These are phyloP conservation scores for Sinohyriopsis cumingii DNA, from an alignment of 2,888 invertebrate species.

Conservation along the genomic window DNA sequence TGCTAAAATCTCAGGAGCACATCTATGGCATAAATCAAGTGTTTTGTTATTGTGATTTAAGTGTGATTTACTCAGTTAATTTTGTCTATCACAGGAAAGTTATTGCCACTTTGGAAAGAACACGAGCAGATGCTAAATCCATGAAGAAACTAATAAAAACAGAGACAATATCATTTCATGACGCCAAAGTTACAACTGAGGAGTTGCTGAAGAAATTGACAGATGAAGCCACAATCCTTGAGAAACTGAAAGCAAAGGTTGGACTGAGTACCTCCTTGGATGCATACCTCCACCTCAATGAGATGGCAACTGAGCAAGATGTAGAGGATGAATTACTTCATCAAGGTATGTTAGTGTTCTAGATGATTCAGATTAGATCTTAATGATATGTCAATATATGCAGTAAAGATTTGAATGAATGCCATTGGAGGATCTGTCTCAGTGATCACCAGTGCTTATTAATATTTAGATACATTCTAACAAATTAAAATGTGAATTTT, in stretches of 20 bases:
- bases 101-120: slow-evolving; percentile 69
- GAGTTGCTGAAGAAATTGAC: slow-evolving; percentile 63
- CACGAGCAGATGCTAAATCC: slow-evolving; percentile 65
- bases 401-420: too few species aligned
- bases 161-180: slow-evolving; percentile 63
- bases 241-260: slow-evolving; percentile 65
- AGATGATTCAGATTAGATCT: too few species aligned
- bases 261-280: slow-evolving; percentile 67
- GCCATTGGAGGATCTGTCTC: too few species aligned
- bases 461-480: too few species aligned
- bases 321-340: slow-evolving; percentile 67
- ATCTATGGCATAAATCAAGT: too few species aligned
- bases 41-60: too few species aligned
- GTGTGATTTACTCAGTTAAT: too few species aligned
- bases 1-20: too few species aligned
- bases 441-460: too few species aligned
- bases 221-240: slow-evolving; percentile 65
- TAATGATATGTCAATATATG: too few species aligned
- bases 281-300: slow-evolving; percentile 70
- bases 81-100: slow-evolving; percentile 57
- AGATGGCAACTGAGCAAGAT: slow-evolving; percentile 65
- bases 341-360: slow-evolving; percentile 49
- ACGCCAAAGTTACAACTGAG: slow-evolving; percentile 61
- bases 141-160: slow-evolving; percentile 69
- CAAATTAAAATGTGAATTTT: too few species aligned